Evolutionary conservation across 2,888 invertebrate genomes (phyloP), one percentile per base, ranked within the genome.

Genomic region (Brachynemurus nebulosus): DNA sequence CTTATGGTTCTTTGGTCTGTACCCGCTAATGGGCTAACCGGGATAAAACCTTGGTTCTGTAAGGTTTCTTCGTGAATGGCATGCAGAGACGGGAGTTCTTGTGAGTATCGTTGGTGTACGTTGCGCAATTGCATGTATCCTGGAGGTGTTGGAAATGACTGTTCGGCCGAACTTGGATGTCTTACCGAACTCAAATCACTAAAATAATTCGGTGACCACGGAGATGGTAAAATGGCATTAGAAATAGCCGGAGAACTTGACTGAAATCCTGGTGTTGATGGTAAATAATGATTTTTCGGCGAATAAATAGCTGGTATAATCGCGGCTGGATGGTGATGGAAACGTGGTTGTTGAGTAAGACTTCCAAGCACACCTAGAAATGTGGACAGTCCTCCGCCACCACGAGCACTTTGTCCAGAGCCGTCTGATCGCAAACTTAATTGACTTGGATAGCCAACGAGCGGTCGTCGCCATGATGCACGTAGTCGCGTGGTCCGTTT

Each of bases 131-230:
- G 76, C 49, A 76, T 70, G 50, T 76, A 76, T 50, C 79, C 79
- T 7, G 82, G 81, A 35, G 80, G 80, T 14, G 81, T 80, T 27
- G 85, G 85, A 59, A 81, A 78, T 1, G 86, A 86, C 42, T 82
- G 75, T 56, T 82, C 86, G 7, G 76, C 83, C 16, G 85, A 84
- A 55, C 84, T 82, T 36, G 85, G 80, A 57, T 79, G 80, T 39
- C 81, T 76, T 47, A 90, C 89, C 35, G 88, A 88, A 66, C 89
- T 89, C 55, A 90, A 73, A 65, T 90, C 89, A 60, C 84, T 86
- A 57, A 85, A 82, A 67, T 86, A 85, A 48, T 80, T 70, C 44
- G 81, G 77, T 14, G 81, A 76, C 72, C 80, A 80, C 45, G 82
- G 80, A 3, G 80, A 72, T 59, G 75, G 71, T 37, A 70, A 58